Percentiles rank a stretch among this genome's conserved stretches.
These are phyloP conservation scores for Marmota monax DNA, from an alignment of 2,113 vertebrate genomes.

Conservation along the genomic window DNA sequence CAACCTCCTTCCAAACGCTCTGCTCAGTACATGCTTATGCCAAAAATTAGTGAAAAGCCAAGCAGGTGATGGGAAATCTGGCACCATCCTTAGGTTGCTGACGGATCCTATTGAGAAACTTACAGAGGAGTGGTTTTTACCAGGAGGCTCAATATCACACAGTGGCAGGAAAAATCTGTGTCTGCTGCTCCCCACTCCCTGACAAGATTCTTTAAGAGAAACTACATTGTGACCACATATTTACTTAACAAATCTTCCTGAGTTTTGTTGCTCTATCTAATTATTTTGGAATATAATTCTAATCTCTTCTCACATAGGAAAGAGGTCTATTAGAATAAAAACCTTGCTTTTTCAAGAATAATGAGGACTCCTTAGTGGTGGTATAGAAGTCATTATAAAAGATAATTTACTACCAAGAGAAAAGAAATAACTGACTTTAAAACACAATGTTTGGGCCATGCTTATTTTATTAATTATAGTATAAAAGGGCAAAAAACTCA, in stretches of 20 bases:
- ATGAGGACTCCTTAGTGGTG: constrained; percentile 49
- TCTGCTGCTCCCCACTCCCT: background rate
- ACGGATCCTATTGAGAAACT: background rate
- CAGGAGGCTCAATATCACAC: background rate
- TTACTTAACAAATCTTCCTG: constrained; percentile 4
- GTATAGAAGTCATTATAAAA: constrained; percentile 52
- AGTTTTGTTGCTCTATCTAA: background rate
- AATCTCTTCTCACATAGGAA: constrained; percentile 10
- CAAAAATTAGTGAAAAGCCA: background rate
- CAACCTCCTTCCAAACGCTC: background rate
- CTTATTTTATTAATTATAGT: constrained; percentile 41
- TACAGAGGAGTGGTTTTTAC: background rate
- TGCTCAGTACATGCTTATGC: background rate
- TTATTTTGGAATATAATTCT: constrained; percentile 22
- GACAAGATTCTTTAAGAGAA: background rate
- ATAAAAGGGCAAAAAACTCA: background rate
- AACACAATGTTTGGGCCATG: constrained; percentile 3
- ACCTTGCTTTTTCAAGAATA: constrained; percentile 19
- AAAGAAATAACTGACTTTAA: constrained; percentile 64
- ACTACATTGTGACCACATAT: background rate
- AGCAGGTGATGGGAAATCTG: background rate
- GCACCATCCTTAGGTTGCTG: background rate
- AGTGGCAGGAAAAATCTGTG: background rate
- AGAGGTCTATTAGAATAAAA: constrained; percentile 21
- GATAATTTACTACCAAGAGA: constrained; percentile 57